These are phyloP conservation scores for Lepetodrilus schrolli DNA, from an alignment of 2,888 invertebrate species.

Conservation along the genomic window DNA sequence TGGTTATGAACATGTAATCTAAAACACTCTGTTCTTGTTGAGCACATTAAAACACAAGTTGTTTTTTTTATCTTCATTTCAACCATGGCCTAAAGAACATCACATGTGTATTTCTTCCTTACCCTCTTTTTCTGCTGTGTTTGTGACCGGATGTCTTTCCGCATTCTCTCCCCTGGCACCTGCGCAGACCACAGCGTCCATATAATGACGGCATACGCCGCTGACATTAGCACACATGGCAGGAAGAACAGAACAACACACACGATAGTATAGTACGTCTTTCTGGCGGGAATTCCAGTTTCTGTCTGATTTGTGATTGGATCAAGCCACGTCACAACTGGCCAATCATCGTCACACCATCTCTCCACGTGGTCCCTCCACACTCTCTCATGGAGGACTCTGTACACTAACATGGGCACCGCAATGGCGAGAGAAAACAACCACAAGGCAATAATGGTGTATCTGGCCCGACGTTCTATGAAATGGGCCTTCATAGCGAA, in stretches of 20 bases:
- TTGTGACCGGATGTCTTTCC: slow-evolving; percentile 70
- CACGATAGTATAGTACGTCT: slow-evolving; percentile 86
- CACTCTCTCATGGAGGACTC: slow-evolving; percentile 78
- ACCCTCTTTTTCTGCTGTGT: slow-evolving; percentile 71
- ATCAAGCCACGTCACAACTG: slow-evolving; percentile 43
- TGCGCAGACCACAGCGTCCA: slow-evolving; percentile 79
- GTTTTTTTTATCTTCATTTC: no score
- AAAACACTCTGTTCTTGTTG: no score
- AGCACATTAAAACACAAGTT: no score
- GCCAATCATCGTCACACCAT: slow-evolving; percentile 82
- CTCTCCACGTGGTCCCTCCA: slow-evolving; percentile 86
- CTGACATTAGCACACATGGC: slow-evolving; percentile 83
- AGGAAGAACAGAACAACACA: slow-evolving; percentile 86
- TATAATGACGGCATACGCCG: slow-evolving; percentile 85
- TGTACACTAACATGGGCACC: slow-evolving; percentile 74
- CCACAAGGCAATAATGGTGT: slow-evolving; percentile 83
- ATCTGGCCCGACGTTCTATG: slow-evolving; percentile 80
- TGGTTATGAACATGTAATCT: no score
- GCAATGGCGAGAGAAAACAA: slow-evolving; percentile 80
- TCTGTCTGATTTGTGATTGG: slow-evolving; percentile 31
- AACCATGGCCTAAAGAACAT: no score
- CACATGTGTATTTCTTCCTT: slow-evolving; percentile 32
- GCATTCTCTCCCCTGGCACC: slow-evolving; percentile 73
- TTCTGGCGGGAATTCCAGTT: slow-evolving; percentile 75
- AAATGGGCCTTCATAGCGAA: slow-evolving; percentile 83